phyloP scores from a whole-genome alignment of 2,113 vertebrate genomes.

The Garra rufa region DNA sequence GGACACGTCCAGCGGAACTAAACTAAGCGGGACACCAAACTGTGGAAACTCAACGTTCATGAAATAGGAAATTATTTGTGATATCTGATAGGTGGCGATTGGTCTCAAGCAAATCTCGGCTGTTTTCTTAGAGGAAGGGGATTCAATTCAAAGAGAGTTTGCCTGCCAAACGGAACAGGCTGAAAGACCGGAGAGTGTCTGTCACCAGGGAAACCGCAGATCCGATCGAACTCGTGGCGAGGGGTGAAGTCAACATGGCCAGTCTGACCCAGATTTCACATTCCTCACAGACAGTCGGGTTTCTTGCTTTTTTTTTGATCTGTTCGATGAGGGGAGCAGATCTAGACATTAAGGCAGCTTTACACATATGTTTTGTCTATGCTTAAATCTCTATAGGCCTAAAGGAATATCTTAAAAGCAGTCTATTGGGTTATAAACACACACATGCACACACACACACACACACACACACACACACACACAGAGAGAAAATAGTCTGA shows the following conservation, averaged over 20 bases:
- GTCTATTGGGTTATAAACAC: not conserved
- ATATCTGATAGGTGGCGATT: constrained; percentile 54
- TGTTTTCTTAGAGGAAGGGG: constrained; percentile 58
- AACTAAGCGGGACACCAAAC: constrained; percentile 65
- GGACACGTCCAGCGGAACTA: constrained; percentile 45
- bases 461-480: constrained; percentile 12
- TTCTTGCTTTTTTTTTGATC: constrained; percentile 37
- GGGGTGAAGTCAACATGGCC: constrained; percentile 32
- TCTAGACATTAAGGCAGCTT: constrained; percentile 30
- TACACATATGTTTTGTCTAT: constrained; percentile 56
- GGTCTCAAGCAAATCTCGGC: constrained; percentile 61
- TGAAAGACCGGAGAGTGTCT: constrained; percentile 54
- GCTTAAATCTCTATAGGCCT: constrained; percentile 2
- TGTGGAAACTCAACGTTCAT: constrained; percentile 54
- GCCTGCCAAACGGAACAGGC: constrained; percentile 58
- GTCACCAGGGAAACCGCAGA: constrained; percentile 28
- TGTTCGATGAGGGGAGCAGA: constrained; percentile 50
- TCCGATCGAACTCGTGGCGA: constrained; percentile 38
- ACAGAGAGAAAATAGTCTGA: not conserved
- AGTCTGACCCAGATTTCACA: constrained; percentile 68
- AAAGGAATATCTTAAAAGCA: not conserved
- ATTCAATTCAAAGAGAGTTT: constrained; percentile 64
- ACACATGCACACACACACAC: constrained; percentile 3
- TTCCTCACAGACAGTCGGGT: constrained; percentile 40
- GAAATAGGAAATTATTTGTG: constrained; percentile 60